A percentile compares a stretch with the other conserved stretches of the same genome.
phyloP scores from a whole-genome alignment of 1,140 invertebrate genomes.

The Anagrus nilaparvatae region DNA sequence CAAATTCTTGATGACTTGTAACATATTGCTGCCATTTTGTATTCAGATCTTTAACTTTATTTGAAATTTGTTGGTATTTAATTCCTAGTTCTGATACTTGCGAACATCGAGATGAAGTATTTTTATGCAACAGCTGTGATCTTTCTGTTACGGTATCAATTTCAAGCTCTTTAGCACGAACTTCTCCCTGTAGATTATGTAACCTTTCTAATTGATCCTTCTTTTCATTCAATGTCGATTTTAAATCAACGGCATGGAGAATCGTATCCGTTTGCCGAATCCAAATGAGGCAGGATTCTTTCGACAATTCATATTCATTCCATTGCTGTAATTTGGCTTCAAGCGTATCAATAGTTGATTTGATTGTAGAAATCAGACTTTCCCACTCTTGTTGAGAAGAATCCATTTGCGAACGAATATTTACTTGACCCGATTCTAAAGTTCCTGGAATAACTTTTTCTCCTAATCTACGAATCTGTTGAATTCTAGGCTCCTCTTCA shows the following conservation, averaged over 20 bases:
- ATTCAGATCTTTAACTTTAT: constrained; percentile 84
- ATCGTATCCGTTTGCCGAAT: constrained; percentile 79
- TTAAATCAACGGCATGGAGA: constrained; percentile 81
- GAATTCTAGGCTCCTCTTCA: constrained; percentile 77
- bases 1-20: constrained; percentile 78
- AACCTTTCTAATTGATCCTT: constrained; percentile 72
- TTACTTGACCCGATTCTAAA: constrained; percentile 71
- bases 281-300: constrained; percentile 79
- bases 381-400: constrained; percentile 85
- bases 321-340: constrained; percentile 80
- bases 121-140: constrained; percentile 73
- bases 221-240: constrained; percentile 73
- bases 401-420: constrained; percentile 77
- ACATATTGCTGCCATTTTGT: constrained; percentile 89
- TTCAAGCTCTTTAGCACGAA: constrained; percentile 82
- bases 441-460: constrained; percentile 88
- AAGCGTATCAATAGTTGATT: constrained; percentile 63
- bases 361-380: constrained; percentile 63
- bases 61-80: constrained; percentile 82
- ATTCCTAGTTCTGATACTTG: constrained; percentile 79
- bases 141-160: constrained; percentile 87
- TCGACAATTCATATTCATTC: constrained; percentile 82
- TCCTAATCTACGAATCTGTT: constrained; percentile 66
- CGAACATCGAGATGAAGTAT: constrained; percentile 50
- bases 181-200: constrained; percentile 73